phyloP scores from a whole-genome alignment of 2,797 vertebrate species.

The Simalia tracyae region DNA sequence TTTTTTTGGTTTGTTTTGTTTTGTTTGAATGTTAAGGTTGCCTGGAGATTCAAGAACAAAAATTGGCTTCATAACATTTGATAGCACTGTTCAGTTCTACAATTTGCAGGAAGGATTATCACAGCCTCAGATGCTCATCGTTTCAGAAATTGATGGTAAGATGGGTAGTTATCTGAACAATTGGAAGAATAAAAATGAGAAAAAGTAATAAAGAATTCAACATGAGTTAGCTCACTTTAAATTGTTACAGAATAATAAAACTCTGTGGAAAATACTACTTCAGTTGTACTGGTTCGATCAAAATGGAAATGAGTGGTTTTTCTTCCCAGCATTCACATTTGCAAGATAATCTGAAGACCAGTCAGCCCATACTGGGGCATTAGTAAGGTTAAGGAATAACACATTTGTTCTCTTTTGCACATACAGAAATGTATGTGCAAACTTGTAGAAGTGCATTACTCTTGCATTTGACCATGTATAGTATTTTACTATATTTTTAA shows the following conservation, averaged over 20 bases:
- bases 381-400: background rate
- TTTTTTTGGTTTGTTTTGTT: background rate
- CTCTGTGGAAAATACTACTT: background rate
- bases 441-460: background rate
- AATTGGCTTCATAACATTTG: constrained; percentile 95
- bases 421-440: background rate
- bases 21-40: constrained; percentile 77
- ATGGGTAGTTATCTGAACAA: background rate
- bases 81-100: constrained; percentile 97
- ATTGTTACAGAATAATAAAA: background rate
- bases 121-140: constrained; percentile 96
- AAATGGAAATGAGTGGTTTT: background rate
- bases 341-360: background rate
- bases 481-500: background rate
- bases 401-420: background rate
- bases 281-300: background rate
- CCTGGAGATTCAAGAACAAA: constrained; percentile 91
- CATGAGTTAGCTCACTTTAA: background rate
- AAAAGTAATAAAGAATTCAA: background rate
- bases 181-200: constrained; percentile 20
- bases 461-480: background rate
- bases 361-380: background rate
- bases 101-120: constrained; percentile 95
- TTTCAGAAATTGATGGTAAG: constrained; percentile 95
- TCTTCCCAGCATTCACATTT: background rate